These are phyloP conservation scores for Manis crassicaudata DNA, from an alignment of 2,797 vertebrate genomes.

Conservation along the genomic window DNA sequence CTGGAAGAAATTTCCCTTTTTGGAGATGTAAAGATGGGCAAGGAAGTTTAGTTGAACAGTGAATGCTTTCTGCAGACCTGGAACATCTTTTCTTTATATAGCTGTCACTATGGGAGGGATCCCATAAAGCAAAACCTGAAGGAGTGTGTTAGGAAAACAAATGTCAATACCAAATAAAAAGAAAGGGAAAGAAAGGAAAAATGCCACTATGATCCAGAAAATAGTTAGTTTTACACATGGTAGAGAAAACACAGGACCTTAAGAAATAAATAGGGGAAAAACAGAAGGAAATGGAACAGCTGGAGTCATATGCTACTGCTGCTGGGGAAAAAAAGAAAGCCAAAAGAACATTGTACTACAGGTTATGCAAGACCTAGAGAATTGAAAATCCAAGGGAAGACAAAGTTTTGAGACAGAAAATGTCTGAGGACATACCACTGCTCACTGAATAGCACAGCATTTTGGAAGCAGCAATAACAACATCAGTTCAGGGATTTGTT, in stretches of 20 bases:
- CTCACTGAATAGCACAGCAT: background rate
- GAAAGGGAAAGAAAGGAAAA: background rate
- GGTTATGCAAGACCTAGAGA: background rate
- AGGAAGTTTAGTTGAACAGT: background rate
- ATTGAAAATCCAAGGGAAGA: background rate
- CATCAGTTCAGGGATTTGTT: background rate
- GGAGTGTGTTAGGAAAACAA: conserved; percentile 9
- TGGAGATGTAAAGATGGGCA: background rate
- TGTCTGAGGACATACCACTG: background rate
- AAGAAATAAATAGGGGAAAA: conserved; percentile 11
- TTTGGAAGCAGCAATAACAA: background rate
- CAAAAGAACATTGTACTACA: conserved; percentile 26
- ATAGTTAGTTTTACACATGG: background rate
- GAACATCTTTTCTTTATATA: background rate
- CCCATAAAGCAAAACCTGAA: background rate
- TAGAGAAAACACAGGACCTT: background rate
- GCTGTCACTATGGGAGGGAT: background rate
- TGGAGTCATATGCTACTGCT: background rate
- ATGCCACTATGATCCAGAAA: background rate
- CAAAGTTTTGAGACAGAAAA: background rate
- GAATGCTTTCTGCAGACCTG: background rate
- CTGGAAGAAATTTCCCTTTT: background rate
- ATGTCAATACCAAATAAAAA: background rate
- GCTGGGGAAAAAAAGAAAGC: background rate
- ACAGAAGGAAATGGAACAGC: conserved; percentile 2